Base-by-base conservation (phyloP, 1,140 invertebrate species). In the Trichogramma pretiosum region DNA sequence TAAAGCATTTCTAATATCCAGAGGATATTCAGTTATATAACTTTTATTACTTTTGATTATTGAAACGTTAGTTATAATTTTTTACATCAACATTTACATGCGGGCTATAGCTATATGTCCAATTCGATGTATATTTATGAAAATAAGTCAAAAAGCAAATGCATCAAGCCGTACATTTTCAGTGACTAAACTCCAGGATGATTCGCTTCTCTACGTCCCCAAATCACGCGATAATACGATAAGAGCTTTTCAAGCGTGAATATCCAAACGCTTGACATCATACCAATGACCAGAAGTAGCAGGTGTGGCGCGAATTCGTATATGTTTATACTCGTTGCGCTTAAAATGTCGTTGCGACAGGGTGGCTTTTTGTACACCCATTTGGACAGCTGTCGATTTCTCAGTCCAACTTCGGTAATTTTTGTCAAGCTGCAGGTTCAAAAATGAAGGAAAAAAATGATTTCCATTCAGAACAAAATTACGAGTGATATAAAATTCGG, bases 401-500 rank as follows among this genome's bases (percentile, higher is more conserved):
- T 8, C 5, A 34, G 16, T 8, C 33, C 33, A 5, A 14, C 16
- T n/a, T 34, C 33, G 5, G 33, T n/a, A 5, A 34, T 34, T 34
- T n/a, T 34, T 5, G n/a, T 16, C 10, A 34, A 34, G 16, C 33
- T 34, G 16, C 16, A 34, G 5, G 9, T 5, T 28, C 33, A 34
- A 34, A 8, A 34, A 34, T 8, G 33, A 11, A 34, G 16, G n/a
- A n/a, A n/a, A 30, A 30, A 30, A 30, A 30, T 30, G 13, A 30
- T 30, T 30, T n/a, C n/a, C n/a, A n/a, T n/a, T n/a, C n/a, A n/a
- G n/a, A n/a, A n/a, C n/a, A 41, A 5, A 24, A 17, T 41, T 18
- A 38, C n/a, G 21, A 34, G 21, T 26, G 24, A 35, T 46, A 49
- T 33, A 40, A 21, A 38, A 54, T 41, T 50, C 48, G n/a, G 39